These are phyloP conservation scores for Drosophila azteca DNA, from an alignment of 1,140 invertebrate species.

Conservation along the genomic window DNA sequence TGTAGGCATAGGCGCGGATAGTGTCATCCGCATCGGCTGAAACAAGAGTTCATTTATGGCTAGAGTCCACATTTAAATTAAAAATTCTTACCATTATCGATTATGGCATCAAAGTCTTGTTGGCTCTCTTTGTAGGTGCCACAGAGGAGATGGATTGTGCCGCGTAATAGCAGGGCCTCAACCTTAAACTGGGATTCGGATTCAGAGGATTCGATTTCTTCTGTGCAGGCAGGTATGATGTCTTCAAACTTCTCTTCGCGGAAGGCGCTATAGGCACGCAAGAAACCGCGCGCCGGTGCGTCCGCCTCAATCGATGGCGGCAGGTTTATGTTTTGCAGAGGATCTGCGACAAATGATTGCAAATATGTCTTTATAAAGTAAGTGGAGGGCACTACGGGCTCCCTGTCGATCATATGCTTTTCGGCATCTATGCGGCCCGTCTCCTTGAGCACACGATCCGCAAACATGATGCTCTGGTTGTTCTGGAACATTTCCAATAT, in stretches of 20 bases:
- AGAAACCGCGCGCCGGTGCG: conserved; percentile 85
- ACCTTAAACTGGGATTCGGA: conserved; percentile 84
- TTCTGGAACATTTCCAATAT: conserved; percentile 95
- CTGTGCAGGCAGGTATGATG: conserved; percentile 90
- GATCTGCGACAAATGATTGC: conserved; percentile 93
- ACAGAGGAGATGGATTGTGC: conserved; percentile 91
- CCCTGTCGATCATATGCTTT: conserved; percentile 88
- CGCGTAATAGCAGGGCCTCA: conserved; percentile 90
- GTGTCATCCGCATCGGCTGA: conserved; percentile 85
- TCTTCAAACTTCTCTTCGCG: conserved; percentile 90
- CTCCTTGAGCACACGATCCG: conserved; percentile 93
- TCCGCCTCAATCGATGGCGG: conserved; percentile 60
- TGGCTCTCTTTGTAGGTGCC: conserved; percentile 89
- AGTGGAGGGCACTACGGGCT: conserved; percentile 91
- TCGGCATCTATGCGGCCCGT: conserved; percentile 89
- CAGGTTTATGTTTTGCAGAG: conserved; percentile 81
- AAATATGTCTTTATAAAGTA: conserved; percentile 94
- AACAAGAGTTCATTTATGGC: background rate
- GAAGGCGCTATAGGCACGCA: conserved; percentile 88
- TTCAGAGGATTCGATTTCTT: conserved; percentile 90
- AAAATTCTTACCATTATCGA: conserved; percentile 84
- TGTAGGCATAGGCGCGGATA: conserved; percentile 93
- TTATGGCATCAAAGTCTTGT: conserved; percentile 88
- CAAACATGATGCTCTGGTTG: conserved; percentile 89
- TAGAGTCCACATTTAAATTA: background rate